Evolutionary conservation across 2,888 invertebrate genomes (phyloP).

Genomic region (Troilus luridus): DNA sequence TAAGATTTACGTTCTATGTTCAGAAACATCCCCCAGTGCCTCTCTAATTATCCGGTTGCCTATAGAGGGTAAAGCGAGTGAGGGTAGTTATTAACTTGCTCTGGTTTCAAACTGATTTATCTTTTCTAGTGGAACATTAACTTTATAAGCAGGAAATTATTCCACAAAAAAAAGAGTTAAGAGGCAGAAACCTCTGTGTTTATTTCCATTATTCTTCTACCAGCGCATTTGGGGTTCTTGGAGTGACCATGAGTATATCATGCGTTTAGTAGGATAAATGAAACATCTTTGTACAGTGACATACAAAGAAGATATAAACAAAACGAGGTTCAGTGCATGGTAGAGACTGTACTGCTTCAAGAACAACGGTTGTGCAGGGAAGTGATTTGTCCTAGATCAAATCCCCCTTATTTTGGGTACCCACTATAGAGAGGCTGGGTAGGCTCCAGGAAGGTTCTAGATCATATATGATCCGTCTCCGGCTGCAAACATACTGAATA

Average conservation of each 20-base stretch:
- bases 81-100: not conserved
- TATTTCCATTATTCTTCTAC: slow-evolving; percentile 19
- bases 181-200: not conserved
- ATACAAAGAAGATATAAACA: too few species aligned
- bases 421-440: too few species aligned
- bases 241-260: not conserved
- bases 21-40: not conserved
- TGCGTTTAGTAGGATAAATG: not conserved
- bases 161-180: not conserved
- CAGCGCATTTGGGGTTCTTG: not conserved
- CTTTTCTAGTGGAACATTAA: not conserved
- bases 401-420: too few species aligned
- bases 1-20: not conserved
- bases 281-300: not conserved
- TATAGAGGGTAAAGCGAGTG: not conserved
- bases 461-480: too few species aligned
- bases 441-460: too few species aligned
- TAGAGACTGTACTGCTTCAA: too few species aligned
- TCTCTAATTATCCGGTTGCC: not conserved
- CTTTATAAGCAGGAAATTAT: slow-evolving; percentile 38
- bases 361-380: too few species aligned
- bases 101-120: not conserved
- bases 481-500: too few species aligned
- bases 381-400: too few species aligned
- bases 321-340: too few species aligned